Percentiles rank a stretch among this genome's conserved stretches.
Evolutionary conservation across 2,797 vertebrate species (phyloP).

Genomic region (Selene dorsalis): DNA sequence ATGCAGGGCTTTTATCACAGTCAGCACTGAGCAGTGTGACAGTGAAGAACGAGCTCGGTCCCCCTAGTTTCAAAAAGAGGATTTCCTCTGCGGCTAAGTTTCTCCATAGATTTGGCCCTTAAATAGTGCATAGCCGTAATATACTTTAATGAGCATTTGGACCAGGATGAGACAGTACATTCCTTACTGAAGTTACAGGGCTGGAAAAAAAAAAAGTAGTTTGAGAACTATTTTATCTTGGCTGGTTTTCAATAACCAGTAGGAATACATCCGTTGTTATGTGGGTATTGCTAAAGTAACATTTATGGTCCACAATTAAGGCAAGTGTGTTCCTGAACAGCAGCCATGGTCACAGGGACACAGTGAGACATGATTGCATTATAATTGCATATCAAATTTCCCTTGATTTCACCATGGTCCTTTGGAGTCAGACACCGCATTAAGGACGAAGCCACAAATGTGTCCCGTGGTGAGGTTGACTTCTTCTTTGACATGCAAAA

Average conservation of each 20-base stretch:
- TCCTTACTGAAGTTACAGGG: slow-evolving; percentile 20
- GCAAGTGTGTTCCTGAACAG: background rate
- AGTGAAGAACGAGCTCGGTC: slow-evolving; percentile 67
- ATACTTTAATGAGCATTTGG: slow-evolving; percentile 69
- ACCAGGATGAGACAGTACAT: slow-evolving; percentile 26
- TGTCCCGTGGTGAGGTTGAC: background rate
- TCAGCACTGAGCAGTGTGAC: slow-evolving; percentile 64
- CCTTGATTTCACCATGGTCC: slow-evolving; percentile 14
- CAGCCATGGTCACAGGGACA: background rate
- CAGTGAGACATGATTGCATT: background rate
- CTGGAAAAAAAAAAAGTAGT: slow-evolving; percentile 4
- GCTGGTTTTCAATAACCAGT: background rate
- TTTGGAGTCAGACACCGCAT: background rate
- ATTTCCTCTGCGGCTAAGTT: slow-evolving; percentile 59
- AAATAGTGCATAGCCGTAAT: slow-evolving; percentile 64
- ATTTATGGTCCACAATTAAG: background rate
- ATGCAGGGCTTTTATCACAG: slow-evolving; percentile 60
- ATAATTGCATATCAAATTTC: slow-evolving; percentile 24
- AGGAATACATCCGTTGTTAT: background rate
- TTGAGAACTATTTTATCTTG: background rate
- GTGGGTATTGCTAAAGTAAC: background rate
- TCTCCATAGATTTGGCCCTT: slow-evolving; percentile 52
- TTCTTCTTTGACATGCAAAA: background rate
- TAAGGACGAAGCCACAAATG: background rate
- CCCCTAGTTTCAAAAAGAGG: slow-evolving; percentile 50